These are phyloP conservation scores for Burhinus oedicnemus DNA, from an alignment of 2,113 vertebrate species.

Conservation along the genomic window DNA sequence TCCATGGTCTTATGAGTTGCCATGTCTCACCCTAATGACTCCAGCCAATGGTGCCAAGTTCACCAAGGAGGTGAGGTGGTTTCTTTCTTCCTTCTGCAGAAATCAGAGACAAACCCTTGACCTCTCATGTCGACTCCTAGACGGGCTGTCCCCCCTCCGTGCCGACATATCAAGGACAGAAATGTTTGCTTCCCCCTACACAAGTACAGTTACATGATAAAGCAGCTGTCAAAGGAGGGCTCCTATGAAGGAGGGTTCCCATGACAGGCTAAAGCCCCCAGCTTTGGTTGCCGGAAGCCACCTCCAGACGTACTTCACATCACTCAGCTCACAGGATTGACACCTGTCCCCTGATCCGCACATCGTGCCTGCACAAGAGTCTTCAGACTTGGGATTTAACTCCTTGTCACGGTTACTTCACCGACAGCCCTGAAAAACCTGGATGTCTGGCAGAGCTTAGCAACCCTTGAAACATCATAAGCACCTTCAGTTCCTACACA, in stretches of 20 bases:
- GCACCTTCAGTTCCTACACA: not conserved
- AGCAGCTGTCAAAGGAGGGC: not conserved
- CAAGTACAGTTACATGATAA: too few species aligned
- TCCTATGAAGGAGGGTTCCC: not conserved
- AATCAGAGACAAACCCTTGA: not conserved
- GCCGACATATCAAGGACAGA: accelerated
- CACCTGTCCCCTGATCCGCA: too few species aligned
- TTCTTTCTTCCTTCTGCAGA: not conserved
- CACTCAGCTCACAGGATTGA: accelerated
- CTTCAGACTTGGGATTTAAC: not conserved
- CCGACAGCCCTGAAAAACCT: not conserved
- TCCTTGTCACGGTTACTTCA: not conserved
- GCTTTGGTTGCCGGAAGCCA: not conserved
- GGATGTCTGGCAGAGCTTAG: not conserved
- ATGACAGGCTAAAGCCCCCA: not conserved
- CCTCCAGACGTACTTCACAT: accelerated
- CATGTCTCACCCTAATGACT: not conserved
- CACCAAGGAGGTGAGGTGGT: not conserved
- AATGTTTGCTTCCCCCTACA: not conserved
- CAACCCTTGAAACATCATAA: not conserved
- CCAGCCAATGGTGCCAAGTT: accelerated
- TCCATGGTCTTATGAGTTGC: not conserved
- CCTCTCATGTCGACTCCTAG: accelerated
- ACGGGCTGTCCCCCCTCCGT: not conserved
- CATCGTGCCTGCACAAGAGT: accelerated